Conservation (phyloP, 2,113 vertebrate species). For the Thymallus thymallus region DNA sequence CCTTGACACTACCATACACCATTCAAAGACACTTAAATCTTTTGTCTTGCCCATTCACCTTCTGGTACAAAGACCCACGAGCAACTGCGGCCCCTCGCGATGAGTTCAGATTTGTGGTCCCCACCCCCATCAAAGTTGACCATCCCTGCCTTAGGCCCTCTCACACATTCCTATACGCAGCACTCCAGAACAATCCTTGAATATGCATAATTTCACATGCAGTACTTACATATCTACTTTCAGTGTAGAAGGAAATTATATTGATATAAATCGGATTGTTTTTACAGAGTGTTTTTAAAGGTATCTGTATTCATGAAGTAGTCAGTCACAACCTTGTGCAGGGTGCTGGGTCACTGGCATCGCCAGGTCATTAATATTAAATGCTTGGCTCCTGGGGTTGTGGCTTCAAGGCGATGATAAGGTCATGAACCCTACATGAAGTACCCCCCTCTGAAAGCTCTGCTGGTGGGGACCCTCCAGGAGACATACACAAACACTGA, state of each 20-base stretch:
- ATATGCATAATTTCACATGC: background rate
- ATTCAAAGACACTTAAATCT: too few species aligned
- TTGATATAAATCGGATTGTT: too few species aligned
- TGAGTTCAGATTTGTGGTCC: too few species aligned
- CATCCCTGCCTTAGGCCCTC: constrained; percentile 24
- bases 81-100: too few species aligned
- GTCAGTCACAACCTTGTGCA: background rate
- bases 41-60: too few species aligned
- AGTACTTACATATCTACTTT: background rate
- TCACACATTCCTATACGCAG: background rate
- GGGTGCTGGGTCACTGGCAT: constrained; percentile 23
- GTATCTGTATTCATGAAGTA: background rate
- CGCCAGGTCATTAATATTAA: background rate
- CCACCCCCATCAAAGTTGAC: too few species aligned
- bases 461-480: constrained; percentile 24
- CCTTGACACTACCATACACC: too few species aligned
- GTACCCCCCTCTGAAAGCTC: constrained; percentile 26
- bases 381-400: constrained; percentile 7
- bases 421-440: constrained; percentile 40
- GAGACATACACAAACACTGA: constrained; percentile 10
- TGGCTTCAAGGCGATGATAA: constrained; percentile 42
- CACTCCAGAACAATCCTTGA: background rate
- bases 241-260: background rate
- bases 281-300: background rate
- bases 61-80: too few species aligned